Evolutionary conservation across 2,113 vertebrate genomes (phyloP), one percentile per base, ranked within the genome.

Genomic region (Lagopus muta): DNA sequence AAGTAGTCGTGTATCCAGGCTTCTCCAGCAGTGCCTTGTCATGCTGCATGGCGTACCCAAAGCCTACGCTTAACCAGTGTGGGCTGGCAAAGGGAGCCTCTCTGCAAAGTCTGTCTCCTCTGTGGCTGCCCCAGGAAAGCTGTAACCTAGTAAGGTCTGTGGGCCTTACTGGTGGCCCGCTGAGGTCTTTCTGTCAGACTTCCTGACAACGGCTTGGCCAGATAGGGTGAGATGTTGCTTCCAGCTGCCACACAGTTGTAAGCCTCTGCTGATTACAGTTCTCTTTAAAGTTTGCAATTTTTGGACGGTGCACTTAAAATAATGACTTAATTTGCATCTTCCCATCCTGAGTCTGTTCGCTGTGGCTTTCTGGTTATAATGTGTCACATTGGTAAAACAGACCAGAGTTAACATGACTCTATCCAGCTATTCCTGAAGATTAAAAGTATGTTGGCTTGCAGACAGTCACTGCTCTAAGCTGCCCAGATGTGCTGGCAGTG

Each of bases 11-110:
- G 32, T 57, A 7, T 36, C 47, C 57, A 61, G 61, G 72, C 72
- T 88, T 79, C 70, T 85, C 69, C 58, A 93, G 91, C 81, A 42
- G 34, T 48, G 43, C 79, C 58, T 24, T 72, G 60, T 76, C 62
- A 24, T 72, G 43, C 73, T 84, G 60, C 48, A 11, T 57, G 74
- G 69, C 79, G 82, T 96, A 86, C 91, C 78, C 88, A 36, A 95
- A 96, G 62, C 93, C 77, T 80, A 25, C 82, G 47, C 27, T 82
- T 95, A 95, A 82, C 88, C 80, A 82, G 25, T 62, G 58, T 96
- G 93, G 93, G 77, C 62, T 96, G 90, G 89, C 92, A 78, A 80
- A 42, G 4, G 17, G 92, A 96, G 60, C 89, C 73, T 11, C 20
- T 62, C 74, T 42, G 74, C 91, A 91, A 55, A 80, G 9, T 61